Evolutionary conservation across 2,797 vertebrate genomes (phyloP).

Genomic region (Hemibagrus guttatus): DNA sequence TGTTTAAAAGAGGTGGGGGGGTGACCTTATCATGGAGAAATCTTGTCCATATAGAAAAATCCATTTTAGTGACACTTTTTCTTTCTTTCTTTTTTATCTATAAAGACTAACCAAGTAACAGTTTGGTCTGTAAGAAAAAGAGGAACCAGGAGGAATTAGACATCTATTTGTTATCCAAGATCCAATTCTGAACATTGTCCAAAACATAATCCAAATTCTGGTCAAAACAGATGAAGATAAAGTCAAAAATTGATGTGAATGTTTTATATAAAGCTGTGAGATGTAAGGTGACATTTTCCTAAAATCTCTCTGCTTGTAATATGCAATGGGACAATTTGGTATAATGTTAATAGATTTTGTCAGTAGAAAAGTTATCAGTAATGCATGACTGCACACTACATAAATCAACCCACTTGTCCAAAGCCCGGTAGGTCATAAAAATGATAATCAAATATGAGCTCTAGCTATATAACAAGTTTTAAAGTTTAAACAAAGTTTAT

Average conservation of each 20-base stretch:
- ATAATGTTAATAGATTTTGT: background rate
- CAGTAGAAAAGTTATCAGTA: background rate
- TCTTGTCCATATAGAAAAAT: constrained; percentile 38
- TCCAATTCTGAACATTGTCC: background rate
- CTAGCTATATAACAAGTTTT: background rate
- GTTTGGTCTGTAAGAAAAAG: background rate
- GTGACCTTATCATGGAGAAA: constrained; percentile 71
- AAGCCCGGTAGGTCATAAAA: background rate
- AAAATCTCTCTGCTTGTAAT: background rate
- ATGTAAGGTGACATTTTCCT: background rate
- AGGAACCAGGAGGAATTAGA: too few species aligned
- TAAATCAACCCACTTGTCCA: background rate
- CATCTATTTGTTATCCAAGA: background rate
- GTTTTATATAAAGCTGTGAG: background rate
- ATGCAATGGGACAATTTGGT: background rate
- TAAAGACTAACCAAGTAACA: background rate
- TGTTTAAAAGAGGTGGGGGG: constrained; percentile 31
- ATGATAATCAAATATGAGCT: background rate
- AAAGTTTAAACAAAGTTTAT: background rate
- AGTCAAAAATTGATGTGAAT: background rate
- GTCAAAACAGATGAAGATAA: background rate
- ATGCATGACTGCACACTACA: background rate
- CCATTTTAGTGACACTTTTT: background rate
- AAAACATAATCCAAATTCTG: background rate
- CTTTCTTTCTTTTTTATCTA: background rate